phyloP scores from a whole-genome alignment of 2,797 vertebrate species.

The Aulostomus chinensis region DNA sequence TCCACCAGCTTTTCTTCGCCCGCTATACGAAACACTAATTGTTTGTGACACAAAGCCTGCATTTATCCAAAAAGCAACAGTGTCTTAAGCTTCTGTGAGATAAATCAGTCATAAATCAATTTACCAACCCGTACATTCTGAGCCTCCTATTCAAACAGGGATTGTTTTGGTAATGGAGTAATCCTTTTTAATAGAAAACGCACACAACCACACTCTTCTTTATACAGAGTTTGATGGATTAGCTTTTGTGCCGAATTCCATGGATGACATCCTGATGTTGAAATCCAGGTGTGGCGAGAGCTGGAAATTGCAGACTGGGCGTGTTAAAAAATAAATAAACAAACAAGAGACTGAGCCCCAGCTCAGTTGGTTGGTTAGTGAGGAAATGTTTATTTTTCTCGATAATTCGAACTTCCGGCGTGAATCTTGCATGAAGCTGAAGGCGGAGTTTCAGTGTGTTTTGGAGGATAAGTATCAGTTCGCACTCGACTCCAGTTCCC shows the following conservation, averaged over 20 bases:
- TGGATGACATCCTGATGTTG: constrained; percentile 67
- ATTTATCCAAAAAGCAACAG: constrained; percentile 66
- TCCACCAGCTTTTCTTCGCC: constrained; percentile 42
- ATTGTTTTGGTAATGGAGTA: constrained; percentile 76
- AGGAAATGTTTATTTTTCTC: too few species aligned
- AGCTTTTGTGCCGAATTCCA: constrained; percentile 69
- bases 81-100: constrained; percentile 62
- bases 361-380: too few species aligned
- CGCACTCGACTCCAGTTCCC: too few species aligned
- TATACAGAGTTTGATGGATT: constrained; percentile 74
- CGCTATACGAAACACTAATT: constrained; percentile 57
- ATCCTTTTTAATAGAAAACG: constrained; percentile 79
- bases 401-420: too few species aligned
- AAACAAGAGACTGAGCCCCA: too few species aligned
- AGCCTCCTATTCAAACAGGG: constrained; percentile 58
- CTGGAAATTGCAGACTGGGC: constrained; percentile 38
- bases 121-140: constrained; percentile 68
- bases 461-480: too few species aligned
- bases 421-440: too few species aligned
- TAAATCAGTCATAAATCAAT: constrained; percentile 78
- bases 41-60: constrained; percentile 65
- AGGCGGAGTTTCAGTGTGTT: too few species aligned
- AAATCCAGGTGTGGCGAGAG: constrained; percentile 72
- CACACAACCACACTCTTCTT: constrained; percentile 58
- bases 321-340: constrained; percentile 38